Conservation (phyloP, 2,888 invertebrate genomes). For the Philereme transversata region DNA sequence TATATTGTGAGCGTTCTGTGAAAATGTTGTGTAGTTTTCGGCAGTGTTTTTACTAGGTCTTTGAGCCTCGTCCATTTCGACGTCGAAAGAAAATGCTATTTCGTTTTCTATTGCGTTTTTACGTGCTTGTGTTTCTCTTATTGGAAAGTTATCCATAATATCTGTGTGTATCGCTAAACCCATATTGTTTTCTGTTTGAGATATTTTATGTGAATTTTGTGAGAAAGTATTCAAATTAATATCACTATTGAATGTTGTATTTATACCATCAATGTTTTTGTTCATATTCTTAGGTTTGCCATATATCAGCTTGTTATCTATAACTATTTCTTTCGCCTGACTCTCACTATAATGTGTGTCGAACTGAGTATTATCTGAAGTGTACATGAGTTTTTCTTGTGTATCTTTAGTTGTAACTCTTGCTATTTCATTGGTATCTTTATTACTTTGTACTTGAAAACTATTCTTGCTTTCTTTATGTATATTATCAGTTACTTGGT, state of each 20-base stretch:
- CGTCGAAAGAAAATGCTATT: slow-evolving; percentile 1
- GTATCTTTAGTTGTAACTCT: slow-evolving; percentile 33
- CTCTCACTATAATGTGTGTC: slow-evolving; percentile 56
- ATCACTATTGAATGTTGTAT: background rate
- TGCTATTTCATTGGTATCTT: background rate
- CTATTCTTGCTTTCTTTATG: background rate
- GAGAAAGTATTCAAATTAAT: background rate
- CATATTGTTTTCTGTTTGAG: background rate
- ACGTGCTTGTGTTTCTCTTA: background rate
- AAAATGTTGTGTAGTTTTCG: slow-evolving; percentile 6
- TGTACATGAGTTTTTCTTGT: slow-evolving; percentile 44
- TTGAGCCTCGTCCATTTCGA: background rate
- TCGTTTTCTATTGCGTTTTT: slow-evolving; percentile 7
- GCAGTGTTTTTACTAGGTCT: background rate
- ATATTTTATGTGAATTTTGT: slow-evolving; percentile 3
- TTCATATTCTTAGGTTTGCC: slow-evolving; percentile 15
- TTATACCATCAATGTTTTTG: background rate
- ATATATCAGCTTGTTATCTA: slow-evolving; percentile 47
- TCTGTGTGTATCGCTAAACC: background rate
- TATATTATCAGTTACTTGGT: background rate
- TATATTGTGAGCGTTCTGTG: background rate
- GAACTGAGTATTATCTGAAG: slow-evolving; percentile 43
- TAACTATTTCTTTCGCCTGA: slow-evolving; percentile 43
- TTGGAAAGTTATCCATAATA: background rate
- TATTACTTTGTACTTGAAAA: background rate